phyloP scores from a whole-genome alignment of 2,797 vertebrate species.

The Heterohyrax brucei region DNA sequence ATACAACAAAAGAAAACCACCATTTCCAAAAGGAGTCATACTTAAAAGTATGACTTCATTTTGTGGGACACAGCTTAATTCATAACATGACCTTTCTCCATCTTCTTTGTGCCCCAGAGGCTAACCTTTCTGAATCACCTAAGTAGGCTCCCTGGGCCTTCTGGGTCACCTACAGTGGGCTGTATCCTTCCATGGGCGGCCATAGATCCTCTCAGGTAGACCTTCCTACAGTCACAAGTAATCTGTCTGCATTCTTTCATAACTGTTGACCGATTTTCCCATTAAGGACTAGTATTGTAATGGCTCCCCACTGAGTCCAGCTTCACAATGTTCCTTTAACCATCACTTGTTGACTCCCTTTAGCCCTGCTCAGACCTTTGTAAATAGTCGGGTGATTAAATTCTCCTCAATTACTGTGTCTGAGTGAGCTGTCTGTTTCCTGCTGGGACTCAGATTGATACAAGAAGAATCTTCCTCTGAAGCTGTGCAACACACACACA shows the following conservation, averaged over 20 bases:
- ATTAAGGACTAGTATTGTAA: not conserved
- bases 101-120: not conserved
- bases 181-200: not conserved
- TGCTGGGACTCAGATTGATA: slow-evolving; percentile 58
- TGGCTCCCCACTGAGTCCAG: not conserved
- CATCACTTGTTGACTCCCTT: not conserved
- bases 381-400: slow-evolving; percentile 70
- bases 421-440: slow-evolving; percentile 64
- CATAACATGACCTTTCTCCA: not conserved
- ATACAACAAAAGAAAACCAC: not conserved
- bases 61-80: not conserved
- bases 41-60: not conserved
- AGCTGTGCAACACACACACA: slow-evolving; percentile 5
- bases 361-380: slow-evolving; percentile 44
- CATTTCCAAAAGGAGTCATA: not conserved
- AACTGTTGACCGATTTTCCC: not conserved
- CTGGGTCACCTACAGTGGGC: not conserved
- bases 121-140: not conserved
- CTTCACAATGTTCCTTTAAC: not conserved
- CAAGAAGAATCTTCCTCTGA: slow-evolving; percentile 46
- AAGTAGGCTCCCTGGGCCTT: not conserved
- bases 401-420: slow-evolving; percentile 55
- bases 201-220: not conserved
- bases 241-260: not conserved
- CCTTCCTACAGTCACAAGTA: not conserved